phyloP scores from a whole-genome alignment of 2,113 vertebrate species.

The Callionymus lyra region DNA sequence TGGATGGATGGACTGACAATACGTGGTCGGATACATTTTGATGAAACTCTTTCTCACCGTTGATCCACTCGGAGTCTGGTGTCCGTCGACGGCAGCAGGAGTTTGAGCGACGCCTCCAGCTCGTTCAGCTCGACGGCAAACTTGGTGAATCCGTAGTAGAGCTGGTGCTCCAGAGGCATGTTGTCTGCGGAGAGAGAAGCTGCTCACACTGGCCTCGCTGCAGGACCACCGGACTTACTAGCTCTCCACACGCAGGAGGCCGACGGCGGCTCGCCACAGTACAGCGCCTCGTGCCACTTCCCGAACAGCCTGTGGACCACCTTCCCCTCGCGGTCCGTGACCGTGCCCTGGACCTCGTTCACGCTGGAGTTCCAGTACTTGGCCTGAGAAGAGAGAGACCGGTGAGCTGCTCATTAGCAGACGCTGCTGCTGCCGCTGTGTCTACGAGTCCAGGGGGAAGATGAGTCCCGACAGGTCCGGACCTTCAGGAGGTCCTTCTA shows the following conservation, averaged over 20 bases:
- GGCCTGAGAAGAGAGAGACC: slow-evolving; percentile 59
- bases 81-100: slow-evolving; percentile 81
- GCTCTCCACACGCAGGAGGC: slow-evolving; percentile 90
- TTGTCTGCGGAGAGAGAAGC: slow-evolving; percentile 34
- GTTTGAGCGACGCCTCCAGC: slow-evolving; percentile 68
- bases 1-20: too few relatives aligned
- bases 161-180: slow-evolving; percentile 81
- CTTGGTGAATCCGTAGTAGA: slow-evolving; percentile 93
- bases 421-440: slow-evolving; percentile 1
- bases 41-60: slow-evolving; percentile 72
- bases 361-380: slow-evolving; percentile 91
- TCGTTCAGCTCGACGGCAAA: slow-evolving; percentile 94
- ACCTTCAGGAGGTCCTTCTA: slow-evolving; percentile 27
- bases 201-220: not conserved
- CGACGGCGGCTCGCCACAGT: slow-evolving; percentile 77
- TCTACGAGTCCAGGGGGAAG: slow-evolving; percentile 16
- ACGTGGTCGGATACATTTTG: too few relatives aligned
- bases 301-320: slow-evolving; percentile 82
- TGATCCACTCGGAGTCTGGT: slow-evolving; percentile 90
- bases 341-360: slow-evolving; percentile 85
- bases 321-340: slow-evolving; percentile 79
- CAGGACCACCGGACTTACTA: slow-evolving; percentile 62
- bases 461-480: slow-evolving; percentile 19
- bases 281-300: slow-evolving; percentile 92
- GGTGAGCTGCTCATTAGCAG: too few relatives aligned